Evolutionary conservation across 2,113 vertebrate genomes (phyloP), one percentile per base, ranked within the genome.

Genomic region (Siphamia tubifer): DNA sequence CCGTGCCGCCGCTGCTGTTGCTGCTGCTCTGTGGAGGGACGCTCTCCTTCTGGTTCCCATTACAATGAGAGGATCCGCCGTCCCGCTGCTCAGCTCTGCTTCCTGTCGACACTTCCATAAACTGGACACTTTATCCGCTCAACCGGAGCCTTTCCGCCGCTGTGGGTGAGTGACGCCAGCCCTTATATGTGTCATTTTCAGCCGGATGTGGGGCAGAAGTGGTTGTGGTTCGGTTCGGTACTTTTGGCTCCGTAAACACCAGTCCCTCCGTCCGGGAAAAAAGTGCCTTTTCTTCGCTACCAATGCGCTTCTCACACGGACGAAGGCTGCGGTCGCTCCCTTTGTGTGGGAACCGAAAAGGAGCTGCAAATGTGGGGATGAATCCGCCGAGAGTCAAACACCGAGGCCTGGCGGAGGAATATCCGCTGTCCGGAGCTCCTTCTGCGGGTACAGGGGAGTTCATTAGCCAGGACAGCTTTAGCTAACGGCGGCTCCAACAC

Each of bases 361-460:
- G n/a, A n/a, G n/a, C n/a, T n/a, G n/a, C n/a, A n/a, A n/a, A 27
- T 32, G 45, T 31, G 40, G 8, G 19, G 3, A 11, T 16, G 8
- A 19, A 19, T 53, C 48, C 13, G 43, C 6, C 28, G 19, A 20
- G 47, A n/a, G n/a, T n/a, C n/a, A n/a, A n/a, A n/a, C n/a, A 30
- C 52, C 27, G 60, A 52, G 85, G 85, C 82, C 85, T 78, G 5
- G 40, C 4, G 5, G 5, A 28, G 13, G 56, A 39, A 12, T 23
- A n/a, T 39, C 34, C 52, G 7, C 45, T 30, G 38, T 28, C 19
- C n/a, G 39, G 27, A 38, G 38, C 20, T 66, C 42, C 11, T 16
- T 12, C 4, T 8, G 34, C 54, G 68, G 11, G 54, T 54, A n/a
- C n/a, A n/a, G n/a, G n/a, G n/a, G n/a, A n/a, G n/a, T n/a, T n/a